These are phyloP conservation scores for Clarias fuscus DNA, from an alignment of 2,797 vertebrate genomes.

Conservation along the genomic window DNA sequence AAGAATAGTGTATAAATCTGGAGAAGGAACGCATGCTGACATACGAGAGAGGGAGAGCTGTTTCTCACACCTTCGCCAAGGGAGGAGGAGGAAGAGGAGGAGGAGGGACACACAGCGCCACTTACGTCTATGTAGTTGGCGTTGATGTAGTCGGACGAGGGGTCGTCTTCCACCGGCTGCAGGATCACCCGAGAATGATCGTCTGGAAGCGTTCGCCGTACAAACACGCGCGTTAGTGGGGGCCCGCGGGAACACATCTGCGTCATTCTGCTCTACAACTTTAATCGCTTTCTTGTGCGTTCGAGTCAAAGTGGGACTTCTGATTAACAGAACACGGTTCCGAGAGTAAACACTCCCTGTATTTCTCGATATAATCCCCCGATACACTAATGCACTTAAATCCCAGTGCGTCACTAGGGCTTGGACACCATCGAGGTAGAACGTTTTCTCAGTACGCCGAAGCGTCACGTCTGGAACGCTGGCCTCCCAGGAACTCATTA, in stretches of 20 bases:
- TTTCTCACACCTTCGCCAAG: conserved; percentile 74
- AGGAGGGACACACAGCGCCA: conserved; percentile 76
- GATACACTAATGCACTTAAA: no score
- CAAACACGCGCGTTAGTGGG: background rate
- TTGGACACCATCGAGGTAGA: no score
- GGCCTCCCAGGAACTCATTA: no score
- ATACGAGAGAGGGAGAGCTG: conserved; percentile 80
- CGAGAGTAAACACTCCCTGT: no score
- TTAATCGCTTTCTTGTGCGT: background rate
- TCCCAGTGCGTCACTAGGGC: no score
- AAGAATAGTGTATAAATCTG: conserved; percentile 74
- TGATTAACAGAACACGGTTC: no score
- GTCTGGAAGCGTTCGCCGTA: conserved; percentile 72
- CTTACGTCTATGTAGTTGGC: conserved; percentile 99
- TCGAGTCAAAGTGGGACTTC: no score
- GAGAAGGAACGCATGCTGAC: conserved; percentile 84
- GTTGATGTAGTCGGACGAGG: conserved; percentile 99
- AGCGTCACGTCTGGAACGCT: no score
- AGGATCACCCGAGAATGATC: conserved; percentile 99
- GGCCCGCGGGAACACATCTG: no score
- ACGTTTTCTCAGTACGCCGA: no score
- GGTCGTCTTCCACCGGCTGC: conserved; percentile 97
- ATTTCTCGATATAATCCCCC: no score
- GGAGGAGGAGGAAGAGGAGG: conserved; percentile 78
- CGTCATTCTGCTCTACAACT: background rate